phyloP scores from a whole-genome alignment of 2,113 vertebrate genomes.

The Brienomyrus longianalis region DNA sequence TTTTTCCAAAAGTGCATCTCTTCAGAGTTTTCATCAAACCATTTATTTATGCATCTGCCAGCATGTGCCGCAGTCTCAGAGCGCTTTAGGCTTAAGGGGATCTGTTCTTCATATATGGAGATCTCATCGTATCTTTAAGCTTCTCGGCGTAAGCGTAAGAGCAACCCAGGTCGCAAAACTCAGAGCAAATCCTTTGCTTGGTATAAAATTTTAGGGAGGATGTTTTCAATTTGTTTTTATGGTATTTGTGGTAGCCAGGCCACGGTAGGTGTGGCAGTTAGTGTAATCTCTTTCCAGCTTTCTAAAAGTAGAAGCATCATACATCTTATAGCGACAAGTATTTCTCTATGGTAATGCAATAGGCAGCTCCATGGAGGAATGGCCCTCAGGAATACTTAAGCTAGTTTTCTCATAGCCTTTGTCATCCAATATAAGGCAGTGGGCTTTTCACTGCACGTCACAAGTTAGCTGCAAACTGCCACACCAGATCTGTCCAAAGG shows the following conservation, averaged over 20 bases:
- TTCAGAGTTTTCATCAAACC: not conserved
- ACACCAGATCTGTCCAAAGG: not conserved
- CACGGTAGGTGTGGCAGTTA: not conserved
- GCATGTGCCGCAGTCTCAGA: too few relatives aligned
- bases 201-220: not conserved
- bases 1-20: not conserved
- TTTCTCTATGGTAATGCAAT: not conserved
- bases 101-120: not conserved
- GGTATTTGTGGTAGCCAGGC: not conserved
- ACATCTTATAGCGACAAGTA: not conserved
- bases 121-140: not conserved
- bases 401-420: not conserved
- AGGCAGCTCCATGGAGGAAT: not conserved
- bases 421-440: not conserved
- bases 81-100: not conserved
- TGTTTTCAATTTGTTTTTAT: not conserved
- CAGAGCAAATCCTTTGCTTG: not conserved
- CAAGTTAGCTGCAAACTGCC: not conserved
- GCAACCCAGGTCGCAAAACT: not conserved
- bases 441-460: not conserved
- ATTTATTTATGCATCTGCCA: not conserved
- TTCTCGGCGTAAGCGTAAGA: not conserved
- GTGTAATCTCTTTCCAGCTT: not conserved
- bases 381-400: not conserved
- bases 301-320: not conserved